Evolutionary conservation across 2,888 invertebrate genomes (phyloP).

Genomic region (Chironomus tentans): DNA sequence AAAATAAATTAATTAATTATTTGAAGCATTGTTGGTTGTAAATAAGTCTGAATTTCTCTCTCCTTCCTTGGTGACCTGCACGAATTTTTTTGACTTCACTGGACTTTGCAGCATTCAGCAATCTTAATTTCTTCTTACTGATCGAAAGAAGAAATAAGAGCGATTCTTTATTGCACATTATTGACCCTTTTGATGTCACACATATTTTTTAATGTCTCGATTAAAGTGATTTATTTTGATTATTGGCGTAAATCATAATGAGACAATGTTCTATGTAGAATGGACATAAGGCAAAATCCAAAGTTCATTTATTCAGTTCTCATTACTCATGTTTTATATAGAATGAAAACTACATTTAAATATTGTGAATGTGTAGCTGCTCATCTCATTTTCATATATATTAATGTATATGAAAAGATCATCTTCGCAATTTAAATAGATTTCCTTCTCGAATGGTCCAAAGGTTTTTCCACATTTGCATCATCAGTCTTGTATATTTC

Average conservation of each 20-base stretch:
- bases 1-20: too few species aligned
- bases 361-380: not conserved
- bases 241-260: too few species aligned
- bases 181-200: too few species aligned
- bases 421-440: not conserved
- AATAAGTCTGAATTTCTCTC: slow-evolving; percentile 18
- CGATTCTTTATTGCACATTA: too few species aligned
- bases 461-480: not conserved
- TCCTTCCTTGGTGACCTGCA: not conserved
- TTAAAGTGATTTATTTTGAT: too few species aligned
- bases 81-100: too few species aligned
- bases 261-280: not conserved
- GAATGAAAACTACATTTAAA: not conserved
- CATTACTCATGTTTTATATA: not conserved
- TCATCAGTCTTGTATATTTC: not conserved
- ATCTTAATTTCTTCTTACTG: too few species aligned
- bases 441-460: not conserved
- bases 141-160: too few species aligned
- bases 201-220: too few species aligned
- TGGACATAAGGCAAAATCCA: not conserved
- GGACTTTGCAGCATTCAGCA: too few species aligned
- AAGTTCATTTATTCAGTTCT: not conserved
- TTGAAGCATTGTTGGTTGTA: not conserved
- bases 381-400: too few species aligned
- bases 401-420: not conserved